Evolutionary conservation across 1,140 invertebrate species (phyloP), one percentile per base, ranked within the genome.

Genomic region (Caenorhabditis tropicalis): DNA sequence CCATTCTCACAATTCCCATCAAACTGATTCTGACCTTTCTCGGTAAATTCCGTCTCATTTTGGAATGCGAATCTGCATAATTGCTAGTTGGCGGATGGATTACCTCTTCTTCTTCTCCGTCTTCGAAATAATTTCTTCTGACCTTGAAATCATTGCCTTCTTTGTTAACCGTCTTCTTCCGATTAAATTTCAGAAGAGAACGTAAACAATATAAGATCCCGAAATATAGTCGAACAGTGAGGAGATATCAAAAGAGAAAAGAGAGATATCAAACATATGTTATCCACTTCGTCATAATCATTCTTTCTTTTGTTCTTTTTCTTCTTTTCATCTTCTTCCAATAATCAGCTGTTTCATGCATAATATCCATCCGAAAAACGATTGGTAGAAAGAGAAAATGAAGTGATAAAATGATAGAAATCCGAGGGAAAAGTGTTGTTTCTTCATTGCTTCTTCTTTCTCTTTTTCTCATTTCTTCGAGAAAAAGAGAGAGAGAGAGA

Each of bases 271-370:
- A 19, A 53, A 29, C 21, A 58, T 58, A 19, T 31, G 65, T 43
- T 74, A 36, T 74, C 65, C 65, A 74, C 36, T 74, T 74, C 43
- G 36, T 74, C 65, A 74, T 74, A 74, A 74, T 74, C 65, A 24
- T 74, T 46, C 43, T n/a, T 3, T 58, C 24, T 36, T 31, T 10
- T 65, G 31, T 6, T 65, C n/a, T 10, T 65, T 65, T 29, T 70
- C 60, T 36, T 70, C 39, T 70, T 74, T 16, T 74, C 33, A 51
- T 51, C 16, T 51, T 65, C 29, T 65, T 74, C 36, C 29, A 36
- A 19, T 65, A 33, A 74, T 74, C 65, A 74, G 65, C 65, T 74
- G 65, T 74, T 46, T 74, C 65, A 74, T 74, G 36, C 33, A 43
- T 74, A 39, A 43, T 43, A 74, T 46, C 65, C 36, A 6, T 19